A percentile compares a stretch with the other conserved stretches of the same genome.
Evolutionary conservation across 2,797 vertebrate species (phyloP).

Genomic region (Hirundo rustica): DNA sequence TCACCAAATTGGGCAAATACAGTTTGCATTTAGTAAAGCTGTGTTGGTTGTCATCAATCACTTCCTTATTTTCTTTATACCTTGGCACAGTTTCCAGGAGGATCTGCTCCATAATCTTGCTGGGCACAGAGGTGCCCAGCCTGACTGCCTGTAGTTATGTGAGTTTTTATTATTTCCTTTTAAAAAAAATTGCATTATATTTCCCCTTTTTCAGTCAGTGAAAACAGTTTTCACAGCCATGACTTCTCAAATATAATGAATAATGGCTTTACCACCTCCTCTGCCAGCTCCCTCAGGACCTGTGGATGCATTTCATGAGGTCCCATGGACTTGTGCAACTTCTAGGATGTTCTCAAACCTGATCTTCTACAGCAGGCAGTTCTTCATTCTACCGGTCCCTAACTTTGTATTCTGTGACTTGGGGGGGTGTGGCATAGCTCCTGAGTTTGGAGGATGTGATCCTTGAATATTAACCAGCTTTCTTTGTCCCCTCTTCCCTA

Average conservation of each 20-base stretch:
- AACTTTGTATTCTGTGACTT: background rate
- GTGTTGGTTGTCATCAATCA: background rate
- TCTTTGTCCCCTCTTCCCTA: background rate
- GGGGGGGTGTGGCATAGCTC: background rate
- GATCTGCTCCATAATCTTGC: background rate
- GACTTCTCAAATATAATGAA: background rate
- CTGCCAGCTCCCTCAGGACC: background rate
- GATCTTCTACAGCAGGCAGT: background rate
- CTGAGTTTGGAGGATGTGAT: background rate
- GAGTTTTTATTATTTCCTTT: background rate
- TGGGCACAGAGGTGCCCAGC: background rate
- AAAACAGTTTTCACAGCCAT: background rate
- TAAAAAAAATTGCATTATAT: background rate
- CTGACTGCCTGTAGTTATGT: background rate
- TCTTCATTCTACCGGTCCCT: background rate
- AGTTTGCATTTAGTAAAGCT: background rate
- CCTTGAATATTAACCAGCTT: background rate
- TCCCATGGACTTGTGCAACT: background rate
- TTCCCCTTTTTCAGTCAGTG: background rate
- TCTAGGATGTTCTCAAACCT: background rate
- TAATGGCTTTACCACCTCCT: background rate
- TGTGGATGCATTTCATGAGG: background rate
- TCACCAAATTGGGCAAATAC: background rate
- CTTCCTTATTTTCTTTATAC: background rate
- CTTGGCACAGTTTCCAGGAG: background rate